Percentiles rank a stretch among this genome's conserved stretches.
phyloP scores from a whole-genome alignment of 2,888 invertebrate genomes.

The Itoplectis maculator region DNA sequence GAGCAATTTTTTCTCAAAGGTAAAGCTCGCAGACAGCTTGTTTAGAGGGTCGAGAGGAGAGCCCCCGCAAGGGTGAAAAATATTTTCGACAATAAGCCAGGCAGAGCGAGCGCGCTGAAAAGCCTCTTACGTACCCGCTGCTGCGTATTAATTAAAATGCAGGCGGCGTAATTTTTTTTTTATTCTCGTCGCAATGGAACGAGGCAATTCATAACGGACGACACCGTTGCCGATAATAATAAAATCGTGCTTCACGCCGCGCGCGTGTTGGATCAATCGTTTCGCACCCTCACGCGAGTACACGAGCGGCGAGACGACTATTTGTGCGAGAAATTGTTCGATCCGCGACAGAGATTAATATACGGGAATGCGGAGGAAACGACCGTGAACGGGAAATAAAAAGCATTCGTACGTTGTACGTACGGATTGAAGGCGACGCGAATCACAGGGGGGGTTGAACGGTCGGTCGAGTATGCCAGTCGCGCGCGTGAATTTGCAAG shows the following conservation, averaged over 20 bases:
- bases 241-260: background rate
- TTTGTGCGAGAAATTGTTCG: slow-evolving; percentile 31
- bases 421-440: slow-evolving; percentile 6
- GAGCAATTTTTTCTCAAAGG: slow-evolving; percentile 41
- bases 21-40: slow-evolving; percentile 32
- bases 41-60: slow-evolving; percentile 25
- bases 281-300: slow-evolving; percentile 1
- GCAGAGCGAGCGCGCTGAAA: slow-evolving; percentile 10
- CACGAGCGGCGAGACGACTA: slow-evolving; percentile 17
- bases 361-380: slow-evolving; percentile 14
- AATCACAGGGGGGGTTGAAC: slow-evolving; percentile 11
- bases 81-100: slow-evolving; percentile 44
- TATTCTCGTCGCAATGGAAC: slow-evolving; percentile 10
- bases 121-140: background rate
- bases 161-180: slow-evolving; percentile 27
- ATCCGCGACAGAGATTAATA: slow-evolving; percentile 12
- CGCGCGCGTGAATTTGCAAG: slow-evolving; percentile 6
- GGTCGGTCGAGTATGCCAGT: slow-evolving; percentile 13
- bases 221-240: background rate
- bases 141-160: slow-evolving; percentile 23
- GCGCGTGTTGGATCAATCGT: background rate
- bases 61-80: slow-evolving; percentile 30
- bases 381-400: slow-evolving; percentile 24
- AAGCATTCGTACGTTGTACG: background rate
- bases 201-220: background rate